Base-by-base conservation (phyloP, 2,888 invertebrate species). In the Stenichneumon culpator region DNA sequence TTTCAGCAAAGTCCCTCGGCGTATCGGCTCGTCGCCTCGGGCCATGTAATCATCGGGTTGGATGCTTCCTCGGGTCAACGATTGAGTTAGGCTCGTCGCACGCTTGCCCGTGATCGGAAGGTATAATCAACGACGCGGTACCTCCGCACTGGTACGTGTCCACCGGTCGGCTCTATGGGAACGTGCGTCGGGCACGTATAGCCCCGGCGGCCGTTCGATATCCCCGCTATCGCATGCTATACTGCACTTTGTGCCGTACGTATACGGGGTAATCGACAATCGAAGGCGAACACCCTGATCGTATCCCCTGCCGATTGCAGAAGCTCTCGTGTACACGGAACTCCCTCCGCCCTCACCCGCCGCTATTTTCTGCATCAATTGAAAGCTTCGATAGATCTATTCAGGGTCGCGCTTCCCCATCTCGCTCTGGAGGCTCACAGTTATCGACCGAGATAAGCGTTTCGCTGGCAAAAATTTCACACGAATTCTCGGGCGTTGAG, bases 21-120 rank as follows among this genome's bases (percentile, higher is more conserved):
- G 88, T 88, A 88, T 88, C 88, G 89, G 85, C 86, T 88, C 88
- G 86, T 88, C 87, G 90, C 90, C 89, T 87, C 87, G 81, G 87
- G 90, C 89, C 87, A 90, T 89, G 88, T 89, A 91, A 91, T 92
- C 91, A 90, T 89, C 84, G 88, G 90, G 85, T 87, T 83, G 87
- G 86, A 86, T 87, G 86, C 86, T 82, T 83, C 86, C 84, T 70
- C 84, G 69, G 79, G 68, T 84, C 80, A 78, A 80, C 78, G 82
- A 87, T 87, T 87, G 79, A 73, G 84, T 86, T 84, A 82, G 72
- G 63, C 68, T 74, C 83, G 82, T 82, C 82, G 69, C 68, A 81
- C 60, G 67, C 81, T 32, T 70, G 80, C 68, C 82, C 82, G 82
- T 87, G 86, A 86, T 87, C 87, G 72, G 83, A 82, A 86, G 87